Percentiles rank a stretch among this genome's conserved stretches.
phyloP scores from a whole-genome alignment of 2,797 vertebrate species.

The Potorous gilbertii region DNA sequence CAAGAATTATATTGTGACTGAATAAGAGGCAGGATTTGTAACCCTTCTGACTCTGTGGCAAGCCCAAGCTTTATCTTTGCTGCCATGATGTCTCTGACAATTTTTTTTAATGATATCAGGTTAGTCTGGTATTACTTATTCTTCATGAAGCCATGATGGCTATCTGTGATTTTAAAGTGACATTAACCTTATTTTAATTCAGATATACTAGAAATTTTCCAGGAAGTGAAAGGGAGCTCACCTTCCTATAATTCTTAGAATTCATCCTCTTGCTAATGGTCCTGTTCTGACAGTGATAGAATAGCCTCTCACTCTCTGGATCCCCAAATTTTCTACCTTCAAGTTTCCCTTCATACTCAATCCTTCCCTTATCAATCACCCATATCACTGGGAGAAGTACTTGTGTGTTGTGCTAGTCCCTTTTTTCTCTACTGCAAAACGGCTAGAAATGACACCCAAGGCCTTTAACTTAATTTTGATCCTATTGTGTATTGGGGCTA shows the following conservation, averaged over 20 bases:
- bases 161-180: background rate
- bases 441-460: background rate
- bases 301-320: background rate
- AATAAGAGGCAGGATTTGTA: background rate
- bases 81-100: no score
- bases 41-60: background rate
- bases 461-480: background rate
- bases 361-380: background rate
- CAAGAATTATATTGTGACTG: no score
- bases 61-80: no score
- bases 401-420: background rate
- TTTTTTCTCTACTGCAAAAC: background rate
- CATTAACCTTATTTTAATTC: background rate
- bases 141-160: background rate
- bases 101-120: background rate
- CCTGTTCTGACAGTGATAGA: background rate
- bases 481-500: background rate
- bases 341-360: background rate
- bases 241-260: background rate
- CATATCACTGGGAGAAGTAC: background rate
- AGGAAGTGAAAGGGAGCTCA: background rate
- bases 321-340: background rate
- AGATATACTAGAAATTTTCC: background rate
- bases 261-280: background rate
- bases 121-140: background rate